Conservation (phyloP, 2,888 invertebrate species). For the Pantelozetes paolii region DNA sequence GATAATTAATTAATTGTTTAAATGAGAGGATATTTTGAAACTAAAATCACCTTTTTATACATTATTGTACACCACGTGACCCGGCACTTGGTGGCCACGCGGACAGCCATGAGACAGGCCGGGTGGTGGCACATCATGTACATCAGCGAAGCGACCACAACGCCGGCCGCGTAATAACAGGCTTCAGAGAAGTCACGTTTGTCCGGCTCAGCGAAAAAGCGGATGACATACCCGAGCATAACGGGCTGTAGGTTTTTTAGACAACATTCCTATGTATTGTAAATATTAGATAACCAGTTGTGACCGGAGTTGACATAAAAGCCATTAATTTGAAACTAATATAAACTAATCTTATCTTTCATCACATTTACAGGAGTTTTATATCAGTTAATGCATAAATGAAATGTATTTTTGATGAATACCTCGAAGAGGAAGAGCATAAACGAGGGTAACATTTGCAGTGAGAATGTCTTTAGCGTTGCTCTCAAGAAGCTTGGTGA, state of each 20-base stretch:
- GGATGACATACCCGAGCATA: conserved; percentile 46
- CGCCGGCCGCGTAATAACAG: conserved; percentile 69
- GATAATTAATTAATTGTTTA: too few species aligned
- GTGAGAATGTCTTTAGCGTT: conserved; percentile 43
- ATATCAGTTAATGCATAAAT: too few species aligned
- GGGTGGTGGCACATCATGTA: conserved; percentile 78
- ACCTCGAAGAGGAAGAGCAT: neutral
- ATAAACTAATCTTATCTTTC: too few species aligned
- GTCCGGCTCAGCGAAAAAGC: conserved; percentile 34
- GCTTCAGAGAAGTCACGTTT: neutral
- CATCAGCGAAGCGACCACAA: conserved; percentile 69
- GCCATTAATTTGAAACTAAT: too few species aligned
- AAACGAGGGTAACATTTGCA: conserved; percentile 21
- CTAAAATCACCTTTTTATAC: conserved; percentile 64
- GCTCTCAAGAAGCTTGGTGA: conserved; percentile 45
- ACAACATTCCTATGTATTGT: conserved; percentile 46
- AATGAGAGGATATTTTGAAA: too few species aligned
- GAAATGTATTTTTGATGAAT: neutral
- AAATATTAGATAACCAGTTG: neutral
- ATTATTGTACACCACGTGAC: conserved; percentile 76
- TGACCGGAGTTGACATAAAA: neutral
- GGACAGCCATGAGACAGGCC: conserved; percentile 75
- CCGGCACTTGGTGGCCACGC: conserved; percentile 69
- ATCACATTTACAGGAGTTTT: too few species aligned
- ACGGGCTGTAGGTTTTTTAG: conserved; percentile 53